These are phyloP conservation scores for Romanogobio albipinnatus DNA, from an alignment of 2,113 vertebrate genomes.

Conservation along the genomic window DNA sequence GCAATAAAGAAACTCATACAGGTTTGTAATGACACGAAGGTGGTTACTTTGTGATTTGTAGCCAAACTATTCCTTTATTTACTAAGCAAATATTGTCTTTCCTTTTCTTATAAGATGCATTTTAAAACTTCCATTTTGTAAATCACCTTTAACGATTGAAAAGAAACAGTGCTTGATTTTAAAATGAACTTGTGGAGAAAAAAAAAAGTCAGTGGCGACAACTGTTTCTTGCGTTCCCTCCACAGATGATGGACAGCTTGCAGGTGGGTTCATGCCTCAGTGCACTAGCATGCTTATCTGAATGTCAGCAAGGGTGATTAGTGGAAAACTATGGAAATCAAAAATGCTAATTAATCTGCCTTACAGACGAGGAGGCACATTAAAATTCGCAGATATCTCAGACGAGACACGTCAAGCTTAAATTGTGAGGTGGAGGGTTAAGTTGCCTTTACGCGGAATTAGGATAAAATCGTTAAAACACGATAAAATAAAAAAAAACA, in stretches of 20 bases:
- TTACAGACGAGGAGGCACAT: conserved; percentile 41
- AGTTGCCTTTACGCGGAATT: neutral
- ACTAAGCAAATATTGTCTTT: neutral
- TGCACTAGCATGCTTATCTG: conserved; percentile 43
- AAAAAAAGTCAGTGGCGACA: conserved; percentile 4
- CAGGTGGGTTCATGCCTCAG: conserved; percentile 42
- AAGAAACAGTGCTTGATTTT: neutral
- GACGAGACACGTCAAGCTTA: neutral
- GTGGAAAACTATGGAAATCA: conserved; percentile 50
- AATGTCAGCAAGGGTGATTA: conserved; percentile 50
- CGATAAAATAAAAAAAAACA: conserved; percentile 13
- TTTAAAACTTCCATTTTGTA: neutral
- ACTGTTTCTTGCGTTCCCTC: conserved; percentile 27
- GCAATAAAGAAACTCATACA: neutral
- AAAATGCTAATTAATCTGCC: conserved; percentile 62
- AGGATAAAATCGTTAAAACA: neutral
- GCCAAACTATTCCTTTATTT: neutral
- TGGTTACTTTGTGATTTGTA: neutral
- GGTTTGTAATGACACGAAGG: neutral
- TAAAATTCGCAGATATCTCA: conserved; percentile 38
- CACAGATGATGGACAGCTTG: conserved; percentile 17
- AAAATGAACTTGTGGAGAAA: conserved; percentile 16
- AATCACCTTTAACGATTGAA: neutral
- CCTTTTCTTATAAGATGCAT: neutral
- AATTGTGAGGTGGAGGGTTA: conserved; percentile 14